Base-by-base conservation (phyloP, 2,797 vertebrate species). In the Pseudomugil gertrudae region DNA sequence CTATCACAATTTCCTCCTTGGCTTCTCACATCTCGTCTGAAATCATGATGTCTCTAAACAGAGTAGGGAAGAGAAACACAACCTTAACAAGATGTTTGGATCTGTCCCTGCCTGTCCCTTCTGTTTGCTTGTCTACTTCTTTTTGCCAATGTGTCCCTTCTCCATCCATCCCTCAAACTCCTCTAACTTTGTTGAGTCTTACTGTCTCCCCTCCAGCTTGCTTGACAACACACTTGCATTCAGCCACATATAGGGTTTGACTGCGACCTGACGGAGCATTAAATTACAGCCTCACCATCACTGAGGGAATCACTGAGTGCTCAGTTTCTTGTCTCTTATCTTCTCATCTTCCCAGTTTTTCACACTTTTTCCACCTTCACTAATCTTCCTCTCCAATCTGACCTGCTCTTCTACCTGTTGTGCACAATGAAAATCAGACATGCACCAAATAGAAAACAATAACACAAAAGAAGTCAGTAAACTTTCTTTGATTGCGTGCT, bases 281-380 rank as follows among this genome's bases (percentile, higher is more conserved):
- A 92, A 91, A 92, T 92, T 90, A 84, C 86, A 84, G 80, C 87
- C 84, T 87, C 80, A 74, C 81, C 83, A 77, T 76, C 80, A 82
- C 74, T 69, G 80, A 87, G 81, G 78, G 84, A 87, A 87, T 83
- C 75, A 57, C 73, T 74, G 73, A 80, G 80, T 77, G 72, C 78
- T 84, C 70, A 69, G 76, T 76, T 84, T 71, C 59, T 80, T 75
- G 71, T 84, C 85, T 88, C 62, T 80, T 80, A 80, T 86, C 78
- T 70, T 80, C 72, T 81, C 47, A n/a, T 54, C 66, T n/a, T n/a
- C n/a, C n/a, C n/a, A n/a, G n/a, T n/a, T n/a, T n/a, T n/a, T n/a
- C n/a, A n/a, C n/a, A n/a, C n/a, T n/a, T n/a, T n/a, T n/a, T n/a
- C n/a, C n/a, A n/a, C n/a, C n/a, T n/a, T n/a, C 47, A 35, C 72